A percentile compares a stretch with the other conserved stretches of the same genome.
Evolutionary conservation across 2,797 vertebrate genomes (phyloP).

Genomic region (Coccyzus lansbergi): DNA sequence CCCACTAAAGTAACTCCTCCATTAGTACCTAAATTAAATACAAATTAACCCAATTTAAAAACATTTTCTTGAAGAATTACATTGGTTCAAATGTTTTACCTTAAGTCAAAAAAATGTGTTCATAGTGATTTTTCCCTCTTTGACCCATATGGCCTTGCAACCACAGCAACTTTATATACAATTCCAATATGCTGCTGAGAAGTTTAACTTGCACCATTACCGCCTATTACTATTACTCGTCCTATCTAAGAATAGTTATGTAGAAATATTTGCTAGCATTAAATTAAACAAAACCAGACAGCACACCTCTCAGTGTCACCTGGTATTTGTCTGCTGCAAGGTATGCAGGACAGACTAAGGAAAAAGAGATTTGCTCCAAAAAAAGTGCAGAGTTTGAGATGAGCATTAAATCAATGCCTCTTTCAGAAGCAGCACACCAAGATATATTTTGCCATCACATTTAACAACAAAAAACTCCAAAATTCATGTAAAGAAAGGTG

Average conservation of each 20-base stretch:
- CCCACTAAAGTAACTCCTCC: constrained; percentile 91
- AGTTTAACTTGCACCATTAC: not conserved
- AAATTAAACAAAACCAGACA: not conserved
- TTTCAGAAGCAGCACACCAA: not conserved
- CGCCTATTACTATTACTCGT: not conserved
- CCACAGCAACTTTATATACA: not conserved
- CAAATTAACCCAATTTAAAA: not conserved
- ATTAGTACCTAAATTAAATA: constrained; percentile 87
- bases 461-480: not conserved
- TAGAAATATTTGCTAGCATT: not conserved
- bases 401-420: not conserved
- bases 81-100: not conserved
- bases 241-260: not conserved
- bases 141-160: not conserved
- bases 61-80: not conserved
- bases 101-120: not conserved
- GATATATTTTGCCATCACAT: not conserved
- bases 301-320: not conserved
- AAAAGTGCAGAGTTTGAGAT: not conserved
- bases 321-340: not conserved
- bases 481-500: not conserved
- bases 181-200: not conserved
- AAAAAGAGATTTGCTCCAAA: not conserved
- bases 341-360: not conserved
- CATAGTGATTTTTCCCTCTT: not conserved